These are phyloP conservation scores for Andrena bicolor DNA, from an alignment of 2,888 invertebrate species.

Conservation along the genomic window DNA sequence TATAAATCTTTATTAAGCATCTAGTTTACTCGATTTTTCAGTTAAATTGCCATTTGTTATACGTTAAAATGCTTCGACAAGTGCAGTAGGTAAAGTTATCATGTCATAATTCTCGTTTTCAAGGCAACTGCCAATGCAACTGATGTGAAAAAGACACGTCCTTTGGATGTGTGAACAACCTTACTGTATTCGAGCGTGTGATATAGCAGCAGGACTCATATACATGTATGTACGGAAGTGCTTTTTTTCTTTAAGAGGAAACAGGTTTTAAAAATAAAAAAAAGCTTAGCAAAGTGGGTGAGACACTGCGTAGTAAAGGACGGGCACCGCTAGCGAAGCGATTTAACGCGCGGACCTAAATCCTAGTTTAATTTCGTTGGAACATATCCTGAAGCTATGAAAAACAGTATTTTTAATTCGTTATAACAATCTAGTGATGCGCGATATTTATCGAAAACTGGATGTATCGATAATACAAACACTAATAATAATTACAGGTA, in stretches of 20 bases:
- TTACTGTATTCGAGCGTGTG: too few relatives aligned
- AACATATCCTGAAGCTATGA: background rate
- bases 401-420: background rate
- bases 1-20: background rate
- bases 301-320: conserved; percentile 17
- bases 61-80: background rate
- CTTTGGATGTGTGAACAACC: too few relatives aligned
- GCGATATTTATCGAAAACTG: too few relatives aligned
- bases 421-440: background rate
- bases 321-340: conserved; percentile 1
- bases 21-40: background rate
- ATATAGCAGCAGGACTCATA: background rate
- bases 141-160: background rate
- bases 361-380: background rate
- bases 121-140: background rate
- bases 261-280: conserved; percentile 43
- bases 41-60: background rate
- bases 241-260: conserved; percentile 8
- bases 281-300: background rate
- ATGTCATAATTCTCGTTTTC: too few relatives aligned
- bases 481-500: too few relatives aligned
- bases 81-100: too few relatives aligned
- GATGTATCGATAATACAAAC: too few relatives aligned
- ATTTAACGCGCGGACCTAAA: conserved; percentile 8
- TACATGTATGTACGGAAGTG: background rate